A percentile compares a stretch with the other conserved stretches of the same genome.
Evolutionary conservation across 2,113 vertebrate species (phyloP).

Genomic region (Polypterus bichir): DNA sequence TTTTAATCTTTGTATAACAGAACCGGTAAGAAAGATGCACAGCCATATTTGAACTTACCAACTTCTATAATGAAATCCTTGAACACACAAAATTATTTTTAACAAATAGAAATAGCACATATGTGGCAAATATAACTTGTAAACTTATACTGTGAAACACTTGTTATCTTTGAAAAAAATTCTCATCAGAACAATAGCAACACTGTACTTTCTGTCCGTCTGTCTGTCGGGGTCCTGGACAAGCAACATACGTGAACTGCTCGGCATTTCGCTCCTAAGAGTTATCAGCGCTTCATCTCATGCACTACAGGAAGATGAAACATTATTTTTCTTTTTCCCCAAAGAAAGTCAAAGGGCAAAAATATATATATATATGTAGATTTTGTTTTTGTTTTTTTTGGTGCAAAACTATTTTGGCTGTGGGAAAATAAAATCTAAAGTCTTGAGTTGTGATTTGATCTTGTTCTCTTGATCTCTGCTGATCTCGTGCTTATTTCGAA

Average conservation of each 20-base stretch:
- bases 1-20: too few species aligned
- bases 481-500: conserved; percentile 68
- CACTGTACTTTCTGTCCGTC: conserved; percentile 21
- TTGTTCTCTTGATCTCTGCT: conserved; percentile 11
- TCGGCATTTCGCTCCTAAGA: too few species aligned
- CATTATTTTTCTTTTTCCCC: conserved; percentile 14
- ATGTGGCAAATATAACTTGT: conserved; percentile 67
- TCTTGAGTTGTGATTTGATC: conserved; percentile 46
- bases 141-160: conserved; percentile 69
- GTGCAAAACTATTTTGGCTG: conserved; percentile 83
- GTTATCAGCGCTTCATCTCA: conserved; percentile 1
- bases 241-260: too few species aligned
- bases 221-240: too few species aligned
- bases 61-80: too few species aligned
- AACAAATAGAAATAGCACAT: conserved; percentile 34
- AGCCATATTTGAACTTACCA: too few species aligned
- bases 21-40: too few species aligned
- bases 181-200: conserved; percentile 80
- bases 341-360: conserved; percentile 6
- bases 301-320: conserved; percentile 24
- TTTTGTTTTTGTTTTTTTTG: conserved; percentile 66
- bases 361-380: conserved; percentile 13
- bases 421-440: conserved; percentile 54
- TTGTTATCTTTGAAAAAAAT: conserved; percentile 72
- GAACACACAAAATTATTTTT: too few species aligned